phyloP scores from a whole-genome alignment of 2,888 invertebrate species.

The Stenichneumon culpator region DNA sequence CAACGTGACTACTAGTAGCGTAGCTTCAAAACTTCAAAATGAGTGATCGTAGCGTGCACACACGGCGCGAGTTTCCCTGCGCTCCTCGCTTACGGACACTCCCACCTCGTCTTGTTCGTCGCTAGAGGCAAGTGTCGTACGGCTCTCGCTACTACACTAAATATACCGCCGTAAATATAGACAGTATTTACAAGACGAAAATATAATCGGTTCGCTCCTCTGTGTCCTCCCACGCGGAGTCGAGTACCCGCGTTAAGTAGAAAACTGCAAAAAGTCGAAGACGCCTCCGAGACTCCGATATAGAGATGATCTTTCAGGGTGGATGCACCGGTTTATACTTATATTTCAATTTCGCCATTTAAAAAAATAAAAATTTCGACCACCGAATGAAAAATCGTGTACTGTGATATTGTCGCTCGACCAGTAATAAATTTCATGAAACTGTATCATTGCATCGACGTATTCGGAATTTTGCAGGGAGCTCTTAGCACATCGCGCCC shows the following conservation, averaged over 20 bases:
- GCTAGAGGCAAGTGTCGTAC: constrained; percentile 78
- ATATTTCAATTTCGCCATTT: neutral
- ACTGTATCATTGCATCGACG: too few species aligned
- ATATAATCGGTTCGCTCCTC: constrained; percentile 74
- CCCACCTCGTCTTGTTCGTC: constrained; percentile 81
- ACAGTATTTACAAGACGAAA: constrained; percentile 83
- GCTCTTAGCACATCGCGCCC: neutral
- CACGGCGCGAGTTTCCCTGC: constrained; percentile 58
- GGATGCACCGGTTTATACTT: neutral
- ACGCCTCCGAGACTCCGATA: constrained; percentile 30
- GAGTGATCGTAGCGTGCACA: constrained; percentile 80
- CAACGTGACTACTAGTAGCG: constrained; percentile 49
- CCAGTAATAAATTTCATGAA: too few species aligned
- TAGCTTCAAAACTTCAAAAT: constrained; percentile 80
- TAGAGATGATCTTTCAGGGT: neutral
- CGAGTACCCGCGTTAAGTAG: constrained; percentile 66
- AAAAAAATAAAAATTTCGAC: neutral
- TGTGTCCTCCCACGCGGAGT: constrained; percentile 66
- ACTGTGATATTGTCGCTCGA: too few species aligned
- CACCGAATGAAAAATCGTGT: too few species aligned
- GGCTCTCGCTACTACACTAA: constrained; percentile 76
- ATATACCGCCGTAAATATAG: constrained; percentile 84
- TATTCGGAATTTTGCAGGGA: neutral
- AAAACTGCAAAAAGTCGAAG: constrained; percentile 63
- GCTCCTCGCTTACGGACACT: constrained; percentile 77